Evolutionary conservation across 2,113 vertebrate genomes (phyloP).

Genomic region (Alligator sinensis): DNA sequence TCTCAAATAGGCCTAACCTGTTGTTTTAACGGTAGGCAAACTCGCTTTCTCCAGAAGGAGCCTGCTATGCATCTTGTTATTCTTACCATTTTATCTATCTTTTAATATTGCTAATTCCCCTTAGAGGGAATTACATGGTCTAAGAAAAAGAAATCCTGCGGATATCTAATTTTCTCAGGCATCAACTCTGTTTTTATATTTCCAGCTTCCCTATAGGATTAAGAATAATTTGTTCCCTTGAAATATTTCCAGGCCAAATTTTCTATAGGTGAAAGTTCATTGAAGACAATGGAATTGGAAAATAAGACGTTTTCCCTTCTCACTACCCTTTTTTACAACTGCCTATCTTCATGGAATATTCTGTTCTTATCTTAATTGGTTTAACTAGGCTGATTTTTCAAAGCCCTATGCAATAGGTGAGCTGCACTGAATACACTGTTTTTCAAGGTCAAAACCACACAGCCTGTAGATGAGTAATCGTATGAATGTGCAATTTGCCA

Average conservation of each 20-base stretch:
- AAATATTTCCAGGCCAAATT: neutral
- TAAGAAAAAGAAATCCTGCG: neutral
- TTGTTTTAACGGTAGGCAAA: neutral
- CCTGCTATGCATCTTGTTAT: neutral
- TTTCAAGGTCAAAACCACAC: neutral
- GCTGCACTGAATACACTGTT: neutral
- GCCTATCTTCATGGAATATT: neutral
- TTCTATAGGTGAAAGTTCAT: neutral
- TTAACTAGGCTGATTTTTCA: neutral
- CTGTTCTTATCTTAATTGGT: neutral
- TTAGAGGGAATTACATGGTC: neutral
- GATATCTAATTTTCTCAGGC: neutral
- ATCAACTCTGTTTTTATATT: neutral
- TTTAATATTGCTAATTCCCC: neutral
- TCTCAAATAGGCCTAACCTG: neutral
- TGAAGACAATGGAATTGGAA: neutral
- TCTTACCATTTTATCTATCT: neutral
- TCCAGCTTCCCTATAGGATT: neutral
- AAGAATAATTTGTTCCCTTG: neutral
- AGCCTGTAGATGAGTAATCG: neutral
- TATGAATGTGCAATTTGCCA: neutral
- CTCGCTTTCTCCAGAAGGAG: constrained; percentile 17
- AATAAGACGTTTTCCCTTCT: neutral
- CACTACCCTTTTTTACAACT: neutral
- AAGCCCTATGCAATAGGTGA: neutral